Percentiles rank a stretch among this genome's conserved stretches.
phyloP scores from a whole-genome alignment of 2,888 invertebrate species.

The Drosophila atroscutellata region DNA sequence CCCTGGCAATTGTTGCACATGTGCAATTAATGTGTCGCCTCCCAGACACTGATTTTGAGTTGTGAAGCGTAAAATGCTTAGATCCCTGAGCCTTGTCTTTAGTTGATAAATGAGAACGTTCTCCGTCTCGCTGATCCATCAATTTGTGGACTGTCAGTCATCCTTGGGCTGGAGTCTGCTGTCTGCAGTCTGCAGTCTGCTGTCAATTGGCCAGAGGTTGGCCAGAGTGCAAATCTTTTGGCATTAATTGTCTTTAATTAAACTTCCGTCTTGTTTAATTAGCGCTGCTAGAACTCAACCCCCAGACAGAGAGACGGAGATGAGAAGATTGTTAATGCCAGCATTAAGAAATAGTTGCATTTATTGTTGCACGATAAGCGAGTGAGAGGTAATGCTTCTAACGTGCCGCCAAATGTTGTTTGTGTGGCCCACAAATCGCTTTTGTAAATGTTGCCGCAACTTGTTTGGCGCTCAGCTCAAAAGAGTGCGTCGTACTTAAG shows the following conservation, averaged over 20 bases:
- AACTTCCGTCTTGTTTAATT: conserved; percentile 74
- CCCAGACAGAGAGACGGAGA: conserved; percentile 53
- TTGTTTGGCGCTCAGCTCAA: conserved; percentile 42
- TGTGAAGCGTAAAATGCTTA: conserved; percentile 12
- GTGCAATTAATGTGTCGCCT: conserved; percentile 44
- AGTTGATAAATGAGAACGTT: conserved; percentile 8
- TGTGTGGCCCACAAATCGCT: conserved; percentile 46
- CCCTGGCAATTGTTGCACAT: conserved; percentile 46
- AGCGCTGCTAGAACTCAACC: conserved; percentile 44
- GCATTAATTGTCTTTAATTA: conserved; percentile 76
- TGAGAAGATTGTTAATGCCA: conserved; percentile 48
- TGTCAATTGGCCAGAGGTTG: conserved; percentile 36
- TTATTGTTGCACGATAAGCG: conserved; percentile 20
- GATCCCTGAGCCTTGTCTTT: conserved; percentile 12
- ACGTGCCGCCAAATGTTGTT: conserved; percentile 49
- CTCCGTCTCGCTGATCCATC: conserved; percentile 34
- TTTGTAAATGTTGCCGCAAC: conserved; percentile 54
- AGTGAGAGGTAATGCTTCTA: conserved; percentile 18
- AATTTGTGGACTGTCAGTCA: conserved; percentile 55
- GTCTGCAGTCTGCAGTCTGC: conserved; percentile 9
- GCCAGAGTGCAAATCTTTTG: conserved; percentile 56
- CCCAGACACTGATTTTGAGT: conserved; percentile 12
- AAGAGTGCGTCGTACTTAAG: conserved; percentile 40
- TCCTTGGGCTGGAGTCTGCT: conserved; percentile 15
- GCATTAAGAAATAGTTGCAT: conserved; percentile 26